These are phyloP conservation scores for Caenorhabditis japonica DNA, from an alignment of 2,888 invertebrate genomes.

Conservation along the genomic window DNA sequence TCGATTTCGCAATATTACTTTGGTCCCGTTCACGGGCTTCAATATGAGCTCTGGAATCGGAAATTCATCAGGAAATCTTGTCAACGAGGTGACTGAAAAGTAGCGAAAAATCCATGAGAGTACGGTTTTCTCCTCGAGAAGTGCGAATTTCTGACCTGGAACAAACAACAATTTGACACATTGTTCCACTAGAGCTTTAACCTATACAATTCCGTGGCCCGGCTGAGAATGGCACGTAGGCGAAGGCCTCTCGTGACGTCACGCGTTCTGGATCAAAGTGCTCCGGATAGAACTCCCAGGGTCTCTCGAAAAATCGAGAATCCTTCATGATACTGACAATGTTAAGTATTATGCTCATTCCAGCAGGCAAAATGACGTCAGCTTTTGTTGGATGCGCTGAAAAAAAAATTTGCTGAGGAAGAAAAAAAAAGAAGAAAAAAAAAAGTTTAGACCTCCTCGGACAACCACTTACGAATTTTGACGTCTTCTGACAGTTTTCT, in stretches of 20 bases:
- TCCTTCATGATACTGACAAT: slow-evolving; percentile 29
- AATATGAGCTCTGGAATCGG: slow-evolving; percentile 27
- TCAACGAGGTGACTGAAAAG: slow-evolving; percentile 58
- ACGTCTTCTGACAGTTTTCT: slow-evolving; percentile 75
- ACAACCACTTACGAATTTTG: slow-evolving; percentile 63
- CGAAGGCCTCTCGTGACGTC: slow-evolving; percentile 77
- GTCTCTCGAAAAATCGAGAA: slow-evolving; percentile 61
- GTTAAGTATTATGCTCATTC: slow-evolving; percentile 30
- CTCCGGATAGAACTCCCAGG: slow-evolving; percentile 78
- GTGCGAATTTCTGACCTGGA: slow-evolving; percentile 76
- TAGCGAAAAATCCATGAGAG: slow-evolving; percentile 77
- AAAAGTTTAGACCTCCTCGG: slow-evolving; percentile 49
- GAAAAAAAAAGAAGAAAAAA: neutral
- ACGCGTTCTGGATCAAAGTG: slow-evolving; percentile 77
- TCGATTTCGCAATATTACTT: slow-evolving; percentile 15
- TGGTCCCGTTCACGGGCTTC: slow-evolving; percentile 24
- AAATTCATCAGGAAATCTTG: slow-evolving; percentile 21
- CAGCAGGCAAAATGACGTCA: slow-evolving; percentile 17
- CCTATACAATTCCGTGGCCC: slow-evolving; percentile 79
- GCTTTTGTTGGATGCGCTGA: slow-evolving; percentile 16
- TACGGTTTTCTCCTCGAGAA: slow-evolving; percentile 76
- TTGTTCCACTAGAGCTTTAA: too few relatives aligned
- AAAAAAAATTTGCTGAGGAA: too few relatives aligned
- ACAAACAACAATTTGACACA: neutral
- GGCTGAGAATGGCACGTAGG: slow-evolving; percentile 79